Base-by-base conservation (phyloP, 2,888 invertebrate genomes). In the Hirudinaria manillensis region DNA sequence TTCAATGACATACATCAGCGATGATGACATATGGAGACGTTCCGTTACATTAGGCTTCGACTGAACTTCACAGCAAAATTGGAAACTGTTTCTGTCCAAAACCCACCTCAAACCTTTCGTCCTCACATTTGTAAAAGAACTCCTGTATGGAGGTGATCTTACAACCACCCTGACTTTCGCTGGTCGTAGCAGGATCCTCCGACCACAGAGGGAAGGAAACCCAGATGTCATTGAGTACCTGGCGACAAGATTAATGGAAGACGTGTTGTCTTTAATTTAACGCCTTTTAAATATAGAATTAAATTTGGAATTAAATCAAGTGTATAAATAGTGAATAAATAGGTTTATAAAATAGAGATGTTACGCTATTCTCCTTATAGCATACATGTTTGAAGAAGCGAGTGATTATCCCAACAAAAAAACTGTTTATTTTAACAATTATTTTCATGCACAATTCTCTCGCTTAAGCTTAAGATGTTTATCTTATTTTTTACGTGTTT, bases 171-270 rank as follows among this genome's bases (percentile, higher is more conserved):
- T 36, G 36, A 55, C 61, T 73, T 65, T 73, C 73, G 19, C 56
- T 56, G 36, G 73, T 73, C n/a, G 75, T 56, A 6, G 75, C 76
- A 0, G 96, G 96, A 83, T 99, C 99, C 85, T 99, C 99, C 4
- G 96, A 95, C 98, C 98, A 99, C 0, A 97, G 94, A 0, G 99
- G 98, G 86, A 98, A 98, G 0, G 97, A 97, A 0, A 98, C 97
- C 95, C 96, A 98, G 0, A 92, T 93, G 83, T 98, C 96, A 83
- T 99, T 99, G 29, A 99, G 88, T 65, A 97, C 95, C 86, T 86
- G 75, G 21, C 75, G 29, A 72, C 24, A 65, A 72, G 13, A 36
- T 29, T 19, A 56, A 21, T 51, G 2, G 74, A 36, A 29, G 19
- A 34, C 51, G 16, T 7, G 34, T 16, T 24, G 32, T 6, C 32